phyloP scores from a whole-genome alignment of 37 sponge, comb jelly and placozoan species.

The Haliclona indistincta region DNA sequence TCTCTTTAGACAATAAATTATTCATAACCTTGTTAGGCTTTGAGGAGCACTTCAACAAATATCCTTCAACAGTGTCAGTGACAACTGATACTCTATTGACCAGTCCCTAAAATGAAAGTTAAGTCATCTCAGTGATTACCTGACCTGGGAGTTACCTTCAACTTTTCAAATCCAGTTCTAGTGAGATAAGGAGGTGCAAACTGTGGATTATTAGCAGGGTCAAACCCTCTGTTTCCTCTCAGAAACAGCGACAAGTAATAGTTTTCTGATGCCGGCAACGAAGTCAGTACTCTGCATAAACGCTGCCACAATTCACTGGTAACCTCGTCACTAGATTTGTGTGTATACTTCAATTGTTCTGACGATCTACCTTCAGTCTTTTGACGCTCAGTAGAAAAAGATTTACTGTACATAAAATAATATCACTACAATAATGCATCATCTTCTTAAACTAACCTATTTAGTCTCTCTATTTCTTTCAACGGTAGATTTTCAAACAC shows the following conservation, averaged over 20 bases:
- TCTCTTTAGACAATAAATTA: too few relatives aligned
- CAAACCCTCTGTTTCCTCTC: conserved; percentile 19
- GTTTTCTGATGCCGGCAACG: conserved; percentile 44
- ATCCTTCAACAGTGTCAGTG: conserved; percentile 29
- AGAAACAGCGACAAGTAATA: conserved; percentile 48
- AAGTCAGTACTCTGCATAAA: conserved; percentile 2
- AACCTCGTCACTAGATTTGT: conserved; percentile 4
- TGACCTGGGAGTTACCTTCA: conserved; percentile 29
- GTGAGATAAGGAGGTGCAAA: conserved; percentile 41
- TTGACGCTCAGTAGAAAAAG: background rate
- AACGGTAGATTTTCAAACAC: conserved; percentile 25
- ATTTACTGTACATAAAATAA: background rate
- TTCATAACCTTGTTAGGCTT: too few relatives aligned
- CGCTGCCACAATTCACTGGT: conserved; percentile 10
- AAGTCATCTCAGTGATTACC: background rate
- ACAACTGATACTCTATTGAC: conserved; percentile 34
- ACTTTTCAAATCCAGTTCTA: conserved; percentile 9
- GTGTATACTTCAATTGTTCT: conserved; percentile 23
- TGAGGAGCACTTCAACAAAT: background rate
- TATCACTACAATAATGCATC: background rate
- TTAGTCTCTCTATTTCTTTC: conserved; percentile 15
- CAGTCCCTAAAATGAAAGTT: conserved; percentile 10
- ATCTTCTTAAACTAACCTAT: background rate
- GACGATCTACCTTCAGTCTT: background rate
- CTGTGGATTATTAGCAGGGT: conserved; percentile 15